Conservation (phyloP, 2,113 vertebrate genomes). For the Odobenus rosmarus region DNA sequence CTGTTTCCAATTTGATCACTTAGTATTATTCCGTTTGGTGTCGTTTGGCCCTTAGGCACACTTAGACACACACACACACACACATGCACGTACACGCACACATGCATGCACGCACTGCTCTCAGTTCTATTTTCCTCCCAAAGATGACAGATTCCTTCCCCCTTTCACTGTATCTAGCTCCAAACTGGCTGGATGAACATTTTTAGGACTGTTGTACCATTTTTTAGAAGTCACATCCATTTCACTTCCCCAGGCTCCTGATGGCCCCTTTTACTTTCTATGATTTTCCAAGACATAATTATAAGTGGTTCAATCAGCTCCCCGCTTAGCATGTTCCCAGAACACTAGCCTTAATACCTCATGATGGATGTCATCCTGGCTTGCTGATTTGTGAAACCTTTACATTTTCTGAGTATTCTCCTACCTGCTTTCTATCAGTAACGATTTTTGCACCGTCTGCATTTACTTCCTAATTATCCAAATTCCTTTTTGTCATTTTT, state of each 20-base stretch:
- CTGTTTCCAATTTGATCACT: constrained; percentile 73
- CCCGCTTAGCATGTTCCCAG: constrained; percentile 72
- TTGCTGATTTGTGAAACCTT: constrained; percentile 80
- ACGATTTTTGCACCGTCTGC: constrained; percentile 81
- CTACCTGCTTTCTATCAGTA: constrained; percentile 78
- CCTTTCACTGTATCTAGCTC: neutral
- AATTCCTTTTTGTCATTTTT: constrained; percentile 84
- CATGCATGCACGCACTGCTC: neutral
- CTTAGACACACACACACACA: neutral
- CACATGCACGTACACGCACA: neutral
- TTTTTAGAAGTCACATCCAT: constrained; percentile 48
- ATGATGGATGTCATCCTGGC: constrained; percentile 79
- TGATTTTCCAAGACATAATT: constrained; percentile 79
- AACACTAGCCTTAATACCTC: constrained; percentile 73
- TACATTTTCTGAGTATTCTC: constrained; percentile 77
- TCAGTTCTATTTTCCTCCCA: constrained; percentile 22
- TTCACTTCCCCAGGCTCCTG: constrained; percentile 61
- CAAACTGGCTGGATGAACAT: constrained; percentile 1
- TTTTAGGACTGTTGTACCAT: neutral
- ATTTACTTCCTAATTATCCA: constrained; percentile 84
- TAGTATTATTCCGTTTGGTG: constrained; percentile 70
- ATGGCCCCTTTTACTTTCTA: constrained; percentile 71
- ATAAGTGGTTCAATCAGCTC: constrained; percentile 78
- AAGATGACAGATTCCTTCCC: neutral
- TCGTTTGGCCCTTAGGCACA: constrained; percentile 68